A percentile compares a stretch with the other conserved stretches of the same genome.
These are phyloP conservation scores for Synergus gifuensis DNA, from an alignment of 2,888 invertebrate genomes.

Conservation along the genomic window DNA sequence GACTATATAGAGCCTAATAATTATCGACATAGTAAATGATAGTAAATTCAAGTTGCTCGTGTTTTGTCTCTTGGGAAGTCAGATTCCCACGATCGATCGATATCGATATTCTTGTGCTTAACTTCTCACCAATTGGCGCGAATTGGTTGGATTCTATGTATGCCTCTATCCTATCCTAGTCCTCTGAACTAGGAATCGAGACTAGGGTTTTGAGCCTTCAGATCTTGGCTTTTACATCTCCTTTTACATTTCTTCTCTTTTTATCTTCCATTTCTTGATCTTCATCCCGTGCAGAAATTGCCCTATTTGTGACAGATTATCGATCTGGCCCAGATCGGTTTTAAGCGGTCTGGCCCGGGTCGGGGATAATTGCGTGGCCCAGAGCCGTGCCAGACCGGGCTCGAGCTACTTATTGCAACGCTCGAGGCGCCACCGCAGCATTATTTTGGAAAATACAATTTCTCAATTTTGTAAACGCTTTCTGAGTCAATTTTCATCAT, in stretches of 20 bases:
- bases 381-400: no score
- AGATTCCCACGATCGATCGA: constrained; percentile 21
- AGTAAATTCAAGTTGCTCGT: constrained; percentile 14
- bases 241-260: neutral
- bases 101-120: neutral
- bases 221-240: neutral
- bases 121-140: neutral
- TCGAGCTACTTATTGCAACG: no score
- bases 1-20: neutral
- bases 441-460: no score
- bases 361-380: no score
- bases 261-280: no score
- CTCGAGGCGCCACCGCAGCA: no score
- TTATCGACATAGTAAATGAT: constrained; percentile 33
- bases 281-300: no score
- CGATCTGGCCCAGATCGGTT: no score
- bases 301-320: no score
- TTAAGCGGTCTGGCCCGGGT: no score
- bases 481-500: no score
- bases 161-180: neutral
- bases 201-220: neutral
- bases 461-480: no score
- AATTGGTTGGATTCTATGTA: neutral
- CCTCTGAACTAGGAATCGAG: neutral
- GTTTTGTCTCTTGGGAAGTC: neutral